phyloP scores from a whole-genome alignment of 2,888 invertebrate species.

The Plebejus melissa region DNA sequence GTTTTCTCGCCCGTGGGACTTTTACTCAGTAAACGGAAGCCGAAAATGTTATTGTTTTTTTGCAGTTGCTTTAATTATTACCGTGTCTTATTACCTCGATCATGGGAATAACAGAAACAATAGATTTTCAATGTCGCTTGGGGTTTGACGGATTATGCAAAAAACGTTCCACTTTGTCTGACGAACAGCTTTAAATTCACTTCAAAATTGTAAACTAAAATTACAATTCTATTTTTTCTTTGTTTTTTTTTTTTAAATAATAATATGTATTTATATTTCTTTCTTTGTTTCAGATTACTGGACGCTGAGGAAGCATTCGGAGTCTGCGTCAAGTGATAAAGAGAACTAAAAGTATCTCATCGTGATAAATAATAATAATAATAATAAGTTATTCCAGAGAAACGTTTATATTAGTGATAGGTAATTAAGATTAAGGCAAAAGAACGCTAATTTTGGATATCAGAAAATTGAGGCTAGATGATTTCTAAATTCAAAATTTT shows the following conservation, averaged over 20 bases:
- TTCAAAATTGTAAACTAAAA: too few species aligned
- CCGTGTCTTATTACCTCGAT: too few species aligned
- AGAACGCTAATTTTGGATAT: slow-evolving; percentile 22
- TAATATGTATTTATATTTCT: slow-evolving; percentile 34
- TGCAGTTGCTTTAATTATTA: not conserved
- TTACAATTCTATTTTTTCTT: not conserved
- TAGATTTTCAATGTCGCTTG: too few species aligned
- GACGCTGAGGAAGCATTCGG: slow-evolving; percentile 70
- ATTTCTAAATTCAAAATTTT: slow-evolving; percentile 5
- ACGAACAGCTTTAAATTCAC: too few species aligned
- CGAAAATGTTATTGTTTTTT: not conserved
- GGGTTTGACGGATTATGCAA: not conserved
- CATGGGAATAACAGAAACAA: too few species aligned
- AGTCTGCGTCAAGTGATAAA: slow-evolving; percentile 66
- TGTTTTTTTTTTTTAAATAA: slow-evolving; percentile 13
- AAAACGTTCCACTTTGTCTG: too few species aligned
- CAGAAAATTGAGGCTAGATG: not conserved
- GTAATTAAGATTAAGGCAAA: slow-evolving; percentile 39
- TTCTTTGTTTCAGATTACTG: slow-evolving; percentile 73
- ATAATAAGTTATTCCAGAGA: slow-evolving; percentile 43
- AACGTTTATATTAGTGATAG: slow-evolving; percentile 44
- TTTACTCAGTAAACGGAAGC: not conserved
- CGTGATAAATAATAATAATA: slow-evolving; percentile 35
- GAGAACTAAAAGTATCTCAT: slow-evolving; percentile 55
- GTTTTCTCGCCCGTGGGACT: not conserved